Conservation (phyloP, 2,888 invertebrate species). For the Cosmia trapezina region DNA sequence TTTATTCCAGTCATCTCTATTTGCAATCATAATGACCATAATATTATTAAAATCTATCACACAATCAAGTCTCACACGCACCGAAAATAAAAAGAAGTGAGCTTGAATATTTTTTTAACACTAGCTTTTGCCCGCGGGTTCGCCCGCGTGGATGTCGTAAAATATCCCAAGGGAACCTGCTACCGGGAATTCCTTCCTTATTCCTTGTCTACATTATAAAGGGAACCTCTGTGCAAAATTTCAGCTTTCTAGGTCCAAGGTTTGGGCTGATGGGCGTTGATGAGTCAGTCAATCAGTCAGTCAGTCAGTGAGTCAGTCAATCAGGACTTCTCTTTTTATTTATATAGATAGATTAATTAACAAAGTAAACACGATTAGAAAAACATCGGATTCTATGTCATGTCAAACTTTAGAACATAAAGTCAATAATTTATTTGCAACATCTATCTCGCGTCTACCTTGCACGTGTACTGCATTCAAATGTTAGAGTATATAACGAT, state of each 20-base stretch:
- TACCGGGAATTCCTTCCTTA: no score
- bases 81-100: not conserved
- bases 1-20: not conserved
- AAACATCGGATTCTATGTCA: not conserved
- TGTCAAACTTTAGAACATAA: not conserved
- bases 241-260: no score
- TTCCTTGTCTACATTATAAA: no score
- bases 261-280: no score
- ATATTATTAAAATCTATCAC: not conserved
- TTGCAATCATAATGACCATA: not conserved
- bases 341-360: not conserved
- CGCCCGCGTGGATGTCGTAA: no score
- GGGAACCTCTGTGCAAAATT: no score
- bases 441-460: not conserved
- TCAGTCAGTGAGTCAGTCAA: no score
- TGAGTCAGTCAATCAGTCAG: no score
- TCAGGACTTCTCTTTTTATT: no score
- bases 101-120: no score
- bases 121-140: no score
- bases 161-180: no score
- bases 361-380: not conserved
- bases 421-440: not conserved
- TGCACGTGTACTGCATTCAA: slow-evolving; percentile 31
- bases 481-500: slow-evolving; percentile 20
- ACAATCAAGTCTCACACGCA: not conserved